These are phyloP conservation scores for Petrocephalus microphthalmus DNA, from an alignment of 2,113 vertebrate genomes.

Conservation along the genomic window DNA sequence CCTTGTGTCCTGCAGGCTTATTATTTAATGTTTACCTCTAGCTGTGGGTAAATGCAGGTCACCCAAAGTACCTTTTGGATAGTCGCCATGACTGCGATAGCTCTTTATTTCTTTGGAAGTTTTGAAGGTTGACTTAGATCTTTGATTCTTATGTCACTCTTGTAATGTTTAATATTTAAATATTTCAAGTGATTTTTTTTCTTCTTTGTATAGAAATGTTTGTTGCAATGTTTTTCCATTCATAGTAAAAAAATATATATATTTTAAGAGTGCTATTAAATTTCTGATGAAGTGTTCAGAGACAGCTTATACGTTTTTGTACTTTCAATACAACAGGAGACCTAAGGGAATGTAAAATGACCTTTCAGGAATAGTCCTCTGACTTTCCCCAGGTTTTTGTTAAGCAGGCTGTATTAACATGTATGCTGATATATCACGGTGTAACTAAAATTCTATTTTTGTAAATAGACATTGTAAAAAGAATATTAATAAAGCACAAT, in stretches of 20 bases:
- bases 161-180: slow-evolving; percentile 26
- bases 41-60: background rate
- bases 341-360: background rate
- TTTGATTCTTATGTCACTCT: background rate
- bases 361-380: background rate
- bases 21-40: background rate
- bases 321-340: background rate
- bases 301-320: background rate
- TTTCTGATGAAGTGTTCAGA: background rate
- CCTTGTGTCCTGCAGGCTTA: background rate
- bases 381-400: background rate
- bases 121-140: background rate
- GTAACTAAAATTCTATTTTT: slow-evolving; percentile 46
- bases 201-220: background rate
- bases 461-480: slow-evolving; percentile 45
- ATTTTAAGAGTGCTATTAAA: background rate
- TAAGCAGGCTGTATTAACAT: background rate
- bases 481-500: slow-evolving; percentile 39
- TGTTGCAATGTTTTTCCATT: background rate
- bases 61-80: background rate
- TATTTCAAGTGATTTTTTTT: slow-evolving; percentile 15
- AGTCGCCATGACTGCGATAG: background rate
- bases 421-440: slow-evolving; percentile 42
- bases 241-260: background rate
- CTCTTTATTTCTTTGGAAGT: slow-evolving; percentile 9